These are phyloP conservation scores for Tinea pellionella DNA, from an alignment of 2,888 invertebrate species.

Conservation along the genomic window DNA sequence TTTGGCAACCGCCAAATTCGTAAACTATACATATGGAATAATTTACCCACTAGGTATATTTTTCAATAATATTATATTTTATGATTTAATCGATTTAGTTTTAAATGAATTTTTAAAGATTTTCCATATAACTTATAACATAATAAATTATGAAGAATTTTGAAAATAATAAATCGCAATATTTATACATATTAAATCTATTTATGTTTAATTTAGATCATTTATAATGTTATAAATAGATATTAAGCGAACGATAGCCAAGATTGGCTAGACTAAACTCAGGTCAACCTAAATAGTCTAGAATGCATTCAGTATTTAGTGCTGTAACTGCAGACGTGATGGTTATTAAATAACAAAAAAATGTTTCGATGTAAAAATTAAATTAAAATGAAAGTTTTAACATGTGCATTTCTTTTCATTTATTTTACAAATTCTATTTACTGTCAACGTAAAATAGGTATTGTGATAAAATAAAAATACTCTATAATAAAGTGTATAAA, in stretches of 20 bases:
- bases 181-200: constrained; percentile 23
- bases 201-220: constrained; percentile 25
- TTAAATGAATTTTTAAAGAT: neutral
- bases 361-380: constrained; percentile 17
- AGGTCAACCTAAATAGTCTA: constrained; percentile 8
- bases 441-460: constrained; percentile 25
- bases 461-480: neutral
- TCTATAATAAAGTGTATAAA: too few species aligned
- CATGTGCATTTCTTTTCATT: neutral
- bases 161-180: constrained; percentile 25
- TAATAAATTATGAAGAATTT: too few species aligned
- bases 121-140: too few species aligned
- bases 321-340: neutral
- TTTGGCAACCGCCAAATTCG: too few species aligned
- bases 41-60: too few species aligned
- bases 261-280: constrained; percentile 7
- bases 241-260: neutral
- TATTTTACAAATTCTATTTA: neutral
- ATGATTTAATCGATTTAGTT: neutral
- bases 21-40: too few species aligned
- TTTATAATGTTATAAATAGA: constrained; percentile 20
- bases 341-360: neutral
- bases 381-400: constrained; percentile 16
- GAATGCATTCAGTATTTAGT: constrained; percentile 5
- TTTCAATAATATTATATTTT: too few species aligned